Conservation (phyloP, 1,140 invertebrate genomes). For the Varroa destructor region DNA sequence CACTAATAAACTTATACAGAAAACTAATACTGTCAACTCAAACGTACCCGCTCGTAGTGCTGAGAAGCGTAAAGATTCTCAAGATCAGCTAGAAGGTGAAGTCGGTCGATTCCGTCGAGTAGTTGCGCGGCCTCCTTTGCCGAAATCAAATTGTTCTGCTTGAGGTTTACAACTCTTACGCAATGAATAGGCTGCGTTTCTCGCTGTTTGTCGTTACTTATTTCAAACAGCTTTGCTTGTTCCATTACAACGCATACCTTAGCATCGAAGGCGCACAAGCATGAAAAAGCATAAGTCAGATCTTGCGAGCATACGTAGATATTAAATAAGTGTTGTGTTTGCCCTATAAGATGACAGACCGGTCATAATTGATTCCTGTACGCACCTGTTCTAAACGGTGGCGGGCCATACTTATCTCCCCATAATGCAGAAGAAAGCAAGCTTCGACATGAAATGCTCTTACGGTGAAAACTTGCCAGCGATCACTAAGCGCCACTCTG, state of each 20-base stretch:
- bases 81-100: background rate
- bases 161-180: constrained; percentile 19
- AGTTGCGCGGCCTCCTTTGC: background rate
- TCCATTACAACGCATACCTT: constrained; percentile 29
- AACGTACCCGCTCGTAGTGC: constrained; percentile 42
- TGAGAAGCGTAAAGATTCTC: constrained; percentile 43
- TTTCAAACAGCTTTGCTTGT: background rate
- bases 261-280: constrained; percentile 20
- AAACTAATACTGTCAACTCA: too few relatives aligned
- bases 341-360: background rate
- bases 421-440: constrained; percentile 26
- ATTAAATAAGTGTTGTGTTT: background rate
- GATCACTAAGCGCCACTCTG: background rate
- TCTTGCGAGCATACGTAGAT: constrained; percentile 14
- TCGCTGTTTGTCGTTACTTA: background rate
- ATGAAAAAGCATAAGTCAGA: constrained; percentile 28
- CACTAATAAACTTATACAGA: too few relatives aligned
- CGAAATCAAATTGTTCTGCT: constrained; percentile 21
- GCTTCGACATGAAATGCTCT: constrained; percentile 13
- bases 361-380: background rate
- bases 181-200: background rate
- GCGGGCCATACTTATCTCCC: constrained; percentile 32
- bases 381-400: constrained; percentile 31
- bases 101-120: constrained; percentile 3
- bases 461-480: constrained; percentile 3